Evolutionary conservation across 2,113 vertebrate genomes (phyloP).

Genomic region (Menidia beryllina): DNA sequence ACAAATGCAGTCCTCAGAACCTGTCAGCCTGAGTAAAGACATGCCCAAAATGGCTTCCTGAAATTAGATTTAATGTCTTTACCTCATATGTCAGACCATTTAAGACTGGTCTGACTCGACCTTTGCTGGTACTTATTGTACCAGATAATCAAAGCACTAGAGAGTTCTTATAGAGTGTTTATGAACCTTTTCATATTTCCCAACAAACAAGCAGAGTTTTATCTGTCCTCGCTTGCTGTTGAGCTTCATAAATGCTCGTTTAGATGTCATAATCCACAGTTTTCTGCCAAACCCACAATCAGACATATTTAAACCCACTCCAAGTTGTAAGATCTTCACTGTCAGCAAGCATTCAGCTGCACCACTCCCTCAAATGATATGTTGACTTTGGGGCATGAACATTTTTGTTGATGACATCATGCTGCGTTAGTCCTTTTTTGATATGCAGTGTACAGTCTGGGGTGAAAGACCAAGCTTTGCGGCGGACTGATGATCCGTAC

Average conservation of each 20-base stretch:
- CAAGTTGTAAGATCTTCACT: background rate
- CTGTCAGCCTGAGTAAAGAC: conserved; percentile 1
- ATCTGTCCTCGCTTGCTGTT: too few species aligned
- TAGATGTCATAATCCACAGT: background rate
- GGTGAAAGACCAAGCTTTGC: too few species aligned
- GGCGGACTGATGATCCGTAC: too few species aligned
- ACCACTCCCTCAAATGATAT: too few species aligned
- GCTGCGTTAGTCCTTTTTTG: too few species aligned
- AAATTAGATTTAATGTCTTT: background rate
- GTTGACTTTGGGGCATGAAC: too few species aligned
- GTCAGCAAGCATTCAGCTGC: background rate
- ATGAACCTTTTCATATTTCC: too few species aligned
- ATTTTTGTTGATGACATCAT: too few species aligned
- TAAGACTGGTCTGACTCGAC: background rate
- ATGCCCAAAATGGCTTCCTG: conserved; percentile 1
- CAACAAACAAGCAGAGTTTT: too few species aligned
- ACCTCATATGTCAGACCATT: background rate
- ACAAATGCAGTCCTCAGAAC: background rate
- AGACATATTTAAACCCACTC: background rate
- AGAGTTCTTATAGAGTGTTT: too few species aligned
- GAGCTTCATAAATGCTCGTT: background rate
- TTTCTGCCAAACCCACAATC: background rate
- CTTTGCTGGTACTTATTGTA: background rate
- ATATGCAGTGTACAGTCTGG: too few species aligned
- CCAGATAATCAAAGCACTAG: background rate